A percentile compares a stretch with the other conserved stretches of the same genome.
phyloP scores from a whole-genome alignment of 1,140 invertebrate species.

The Plutomurus gul region DNA sequence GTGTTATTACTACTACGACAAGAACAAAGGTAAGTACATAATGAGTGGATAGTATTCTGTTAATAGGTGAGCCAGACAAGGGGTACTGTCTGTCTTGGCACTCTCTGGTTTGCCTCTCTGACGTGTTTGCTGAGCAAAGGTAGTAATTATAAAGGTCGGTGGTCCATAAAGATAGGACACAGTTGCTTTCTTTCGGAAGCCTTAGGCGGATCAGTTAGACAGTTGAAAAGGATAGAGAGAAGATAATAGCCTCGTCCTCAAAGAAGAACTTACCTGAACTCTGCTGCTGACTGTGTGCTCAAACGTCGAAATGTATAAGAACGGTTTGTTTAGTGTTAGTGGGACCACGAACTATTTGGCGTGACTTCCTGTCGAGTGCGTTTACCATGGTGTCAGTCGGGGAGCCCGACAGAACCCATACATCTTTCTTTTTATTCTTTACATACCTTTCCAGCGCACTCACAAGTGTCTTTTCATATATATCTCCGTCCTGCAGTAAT shows the following conservation, averaged over 20 bases:
- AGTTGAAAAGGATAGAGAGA: background rate
- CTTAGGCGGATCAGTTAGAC: background rate
- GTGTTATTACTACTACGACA: background rate
- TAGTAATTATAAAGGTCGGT: slow-evolving; percentile 41
- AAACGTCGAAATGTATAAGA: background rate
- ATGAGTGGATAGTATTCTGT: background rate
- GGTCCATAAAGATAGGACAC: slow-evolving; percentile 22
- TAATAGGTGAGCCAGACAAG: slow-evolving; percentile 24
- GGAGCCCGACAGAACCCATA: slow-evolving; percentile 28
- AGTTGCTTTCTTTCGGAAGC: slow-evolving; percentile 18
- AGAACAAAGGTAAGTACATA: background rate
- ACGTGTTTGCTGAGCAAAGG: slow-evolving; percentile 20
- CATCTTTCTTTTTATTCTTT: slow-evolving; percentile 5
- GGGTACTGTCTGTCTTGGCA: slow-evolving; percentile 30
- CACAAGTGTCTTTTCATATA: too few species aligned
- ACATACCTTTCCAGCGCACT: background rate
- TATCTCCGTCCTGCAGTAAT: too few species aligned
- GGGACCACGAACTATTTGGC: slow-evolving; percentile 36
- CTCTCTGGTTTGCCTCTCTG: slow-evolving; percentile 19
- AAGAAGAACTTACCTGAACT: background rate
- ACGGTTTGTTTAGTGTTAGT: slow-evolving; percentile 40
- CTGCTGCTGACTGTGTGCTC: background rate
- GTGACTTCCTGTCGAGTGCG: slow-evolving; percentile 45
- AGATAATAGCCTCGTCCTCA: background rate
- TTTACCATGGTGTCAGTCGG: slow-evolving; percentile 40